Conservation (phyloP, 2,797 vertebrate genomes). For the Microchirus variegatus region DNA sequence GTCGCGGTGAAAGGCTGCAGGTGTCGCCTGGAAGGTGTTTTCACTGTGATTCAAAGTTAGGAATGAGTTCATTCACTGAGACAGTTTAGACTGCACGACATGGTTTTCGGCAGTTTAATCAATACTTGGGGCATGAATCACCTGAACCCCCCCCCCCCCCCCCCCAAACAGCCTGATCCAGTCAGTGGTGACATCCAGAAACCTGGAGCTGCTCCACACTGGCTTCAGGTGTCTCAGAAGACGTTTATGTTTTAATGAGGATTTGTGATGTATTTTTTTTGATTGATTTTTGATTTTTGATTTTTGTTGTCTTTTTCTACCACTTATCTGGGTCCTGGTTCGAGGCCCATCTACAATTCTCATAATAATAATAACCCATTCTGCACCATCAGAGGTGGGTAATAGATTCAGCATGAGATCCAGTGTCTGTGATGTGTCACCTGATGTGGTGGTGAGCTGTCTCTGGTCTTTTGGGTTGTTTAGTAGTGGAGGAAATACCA, state of each 20-base stretch:
- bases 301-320: too few relatives aligned
- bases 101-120: constrained; percentile 6
- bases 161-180: constrained; percentile 28
- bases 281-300: too few relatives aligned
- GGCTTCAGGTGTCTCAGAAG: neutral
- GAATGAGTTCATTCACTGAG: neutral
- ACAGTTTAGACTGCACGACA: neutral
- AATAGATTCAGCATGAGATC: neutral
- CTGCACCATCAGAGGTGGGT: too few relatives aligned
- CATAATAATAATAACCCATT: too few relatives aligned
- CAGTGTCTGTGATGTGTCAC: neutral
- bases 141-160: constrained; percentile 3
- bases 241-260: constrained; percentile 32
- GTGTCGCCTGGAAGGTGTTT: constrained; percentile 23
- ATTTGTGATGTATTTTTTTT: neutral
- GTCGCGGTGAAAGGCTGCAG: constrained; percentile 38
- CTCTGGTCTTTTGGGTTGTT: constrained; percentile 7
- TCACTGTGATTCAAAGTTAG: constrained; percentile 27
- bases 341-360: too few relatives aligned
- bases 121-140: constrained; percentile 26
- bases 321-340: too few relatives aligned
- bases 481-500: neutral
- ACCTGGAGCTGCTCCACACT: constrained; percentile 29
- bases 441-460: constrained; percentile 16
- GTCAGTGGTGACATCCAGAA: constrained; percentile 29